Percentiles rank a stretch among this genome's conserved stretches.
These are phyloP conservation scores for Neotragus pygmaeus DNA, from an alignment of 2,113 vertebrate genomes.

Conservation along the genomic window DNA sequence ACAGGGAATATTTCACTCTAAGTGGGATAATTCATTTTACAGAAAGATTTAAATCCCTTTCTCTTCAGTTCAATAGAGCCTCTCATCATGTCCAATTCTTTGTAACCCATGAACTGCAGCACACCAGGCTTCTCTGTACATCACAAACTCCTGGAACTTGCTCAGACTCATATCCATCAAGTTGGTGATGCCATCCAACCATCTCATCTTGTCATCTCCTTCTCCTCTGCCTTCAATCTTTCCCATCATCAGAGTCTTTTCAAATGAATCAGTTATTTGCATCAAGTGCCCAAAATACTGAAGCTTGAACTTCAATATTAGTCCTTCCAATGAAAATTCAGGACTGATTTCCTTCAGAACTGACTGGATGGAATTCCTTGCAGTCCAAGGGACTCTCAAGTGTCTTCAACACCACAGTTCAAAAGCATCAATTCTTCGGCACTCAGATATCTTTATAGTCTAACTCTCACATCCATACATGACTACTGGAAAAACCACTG, in stretches of 20 bases:
- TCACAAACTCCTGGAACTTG: background rate
- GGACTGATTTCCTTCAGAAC: background rate
- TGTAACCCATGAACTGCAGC: background rate
- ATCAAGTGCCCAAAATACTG: background rate
- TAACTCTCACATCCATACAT: background rate
- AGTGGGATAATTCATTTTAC: background rate
- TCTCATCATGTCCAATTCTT: background rate
- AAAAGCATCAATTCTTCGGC: background rate
- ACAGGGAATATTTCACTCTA: background rate
- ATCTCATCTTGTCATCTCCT: background rate
- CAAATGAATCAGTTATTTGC: background rate
- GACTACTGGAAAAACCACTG: background rate
- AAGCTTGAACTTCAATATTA: background rate
- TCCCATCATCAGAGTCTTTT: background rate
- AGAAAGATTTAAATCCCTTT: background rate
- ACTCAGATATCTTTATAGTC: background rate
- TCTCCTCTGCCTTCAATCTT: background rate
- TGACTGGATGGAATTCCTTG: background rate
- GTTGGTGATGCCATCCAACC: background rate
- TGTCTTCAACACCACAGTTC: background rate
- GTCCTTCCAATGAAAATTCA: background rate
- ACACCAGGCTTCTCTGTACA: background rate
- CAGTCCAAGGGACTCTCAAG: background rate
- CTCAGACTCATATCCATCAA: background rate
- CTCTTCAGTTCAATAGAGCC: background rate